Evolutionary conservation across 1,140 invertebrate genomes (phyloP), one percentile per base, ranked within the genome.

Genomic region (Lepidurus apus): DNA sequence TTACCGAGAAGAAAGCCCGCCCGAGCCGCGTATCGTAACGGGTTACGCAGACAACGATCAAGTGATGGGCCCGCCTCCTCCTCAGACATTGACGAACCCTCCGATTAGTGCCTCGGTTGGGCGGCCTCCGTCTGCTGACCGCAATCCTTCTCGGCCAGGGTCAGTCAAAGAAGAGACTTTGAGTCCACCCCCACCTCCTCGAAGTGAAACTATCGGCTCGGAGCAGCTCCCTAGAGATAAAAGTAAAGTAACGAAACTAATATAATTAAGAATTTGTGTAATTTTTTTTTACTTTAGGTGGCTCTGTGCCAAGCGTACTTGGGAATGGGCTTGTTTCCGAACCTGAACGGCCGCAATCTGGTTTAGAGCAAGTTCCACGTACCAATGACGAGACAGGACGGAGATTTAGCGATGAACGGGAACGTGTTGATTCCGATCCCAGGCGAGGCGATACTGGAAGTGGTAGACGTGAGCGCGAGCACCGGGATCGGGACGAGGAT

Each of bases 131-230:
- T 74, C 74, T 26, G 34, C 73, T 1, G 44, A 43, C 34, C 78
- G 78, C 73, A 75, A 42, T 42, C 73, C 78, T 43, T 43, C 75
- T 17, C 53, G 53, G 17, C 53, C 53, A n/a, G 13, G 53, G 5
- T 65, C n/a, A 42, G 47, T 80, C 21, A 76, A 43, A 53, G 73
- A 79, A 45, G 47, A 26, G n/a, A 78, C 7, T 80, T 81, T 78
- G 81, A 78, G 7, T 80, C 84, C 76, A 84, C 84, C 43, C 82
- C 83, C 34, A 83, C 84, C 24, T 82, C 80, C 80, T 8, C 77
- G 82, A 78, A 82, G 82, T 77, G 82, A 83, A 75, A 83, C 82
- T 10, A 83, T 83, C 75, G 82, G 82, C 3, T 83, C 82, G 13
- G 82, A 83, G 43, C 80, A 79, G 26, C 78, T 44, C 21, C 43